Evolutionary conservation across 2,113 vertebrate genomes (phyloP).

Genomic region (Pungitius pungitius): DNA sequence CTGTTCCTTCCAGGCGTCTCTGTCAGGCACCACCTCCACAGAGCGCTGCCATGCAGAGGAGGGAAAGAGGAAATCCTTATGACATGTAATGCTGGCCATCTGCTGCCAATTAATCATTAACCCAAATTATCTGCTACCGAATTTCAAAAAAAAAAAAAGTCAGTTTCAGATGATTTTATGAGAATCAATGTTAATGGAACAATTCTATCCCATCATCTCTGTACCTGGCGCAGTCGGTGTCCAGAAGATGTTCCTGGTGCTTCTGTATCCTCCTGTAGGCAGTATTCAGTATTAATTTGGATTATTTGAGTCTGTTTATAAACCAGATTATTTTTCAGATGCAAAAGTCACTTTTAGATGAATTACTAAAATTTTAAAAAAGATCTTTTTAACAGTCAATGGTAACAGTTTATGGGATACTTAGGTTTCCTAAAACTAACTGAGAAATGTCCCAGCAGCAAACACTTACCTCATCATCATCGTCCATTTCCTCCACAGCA

Average conservation of each 20-base stretch:
- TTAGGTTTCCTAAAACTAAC: background rate
- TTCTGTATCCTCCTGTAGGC: conserved; percentile 82
- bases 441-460: background rate
- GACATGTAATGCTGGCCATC: background rate
- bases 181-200: background rate
- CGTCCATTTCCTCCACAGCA: conserved; percentile 88
- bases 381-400: background rate
- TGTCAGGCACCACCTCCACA: conserved; percentile 75
- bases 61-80: background rate
- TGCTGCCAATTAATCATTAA: background rate
- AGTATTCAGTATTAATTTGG: background rate
- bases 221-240: conserved; percentile 82
- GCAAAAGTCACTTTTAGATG: background rate
- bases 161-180: background rate
- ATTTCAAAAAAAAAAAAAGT: background rate
- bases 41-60: conserved; percentile 49
- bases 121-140: background rate
- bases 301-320: conserved; percentile 19
- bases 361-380: conserved; percentile 1
- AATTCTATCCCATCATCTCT: background rate
- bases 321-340: background rate
- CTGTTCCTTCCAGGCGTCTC: conserved; percentile 91
- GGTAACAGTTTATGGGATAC: background rate
- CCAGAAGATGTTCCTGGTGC: conserved; percentile 87
- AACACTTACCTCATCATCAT: conserved; percentile 85